Evolutionary conservation across 2,797 vertebrate species (phyloP), one percentile per base, ranked within the genome.

Genomic region (Enteromius afrohamiltoni): DNA sequence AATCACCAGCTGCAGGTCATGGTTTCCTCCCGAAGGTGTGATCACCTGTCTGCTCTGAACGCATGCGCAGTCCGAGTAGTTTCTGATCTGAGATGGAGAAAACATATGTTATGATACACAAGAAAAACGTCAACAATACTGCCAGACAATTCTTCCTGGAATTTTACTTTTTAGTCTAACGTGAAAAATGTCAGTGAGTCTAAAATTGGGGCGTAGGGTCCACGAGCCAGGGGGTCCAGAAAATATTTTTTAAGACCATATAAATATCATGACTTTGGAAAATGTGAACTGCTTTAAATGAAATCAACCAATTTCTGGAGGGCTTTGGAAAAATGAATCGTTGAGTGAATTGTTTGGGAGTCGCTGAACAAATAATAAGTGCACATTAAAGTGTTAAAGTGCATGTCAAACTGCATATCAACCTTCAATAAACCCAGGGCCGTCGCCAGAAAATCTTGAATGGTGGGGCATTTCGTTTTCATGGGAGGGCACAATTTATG

Each of bases 1-100:
- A 16, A 99, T 99, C 70, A 99, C 97, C 70, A 99, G 94, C 53
- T 96, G 96, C 77, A 99, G 95, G 91, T 98, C 97, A 69, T 97
- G 96, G 0, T 96, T 96, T 82, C 95, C 92, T 0, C 96, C 96
- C 0, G 97, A 95, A 0, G 97, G 96, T 0, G 97, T 98, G 92
- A 99, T 98, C 87, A 99, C 97, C 93, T 99, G 97, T 1, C 97
- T 95, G 75, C 97, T 98, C 92, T 99, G 97, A 58, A 99, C 97
- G 85, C 98, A 99, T 73, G 96, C 95, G 85, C 98, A 99, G 86
- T 98, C 98, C 0, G 98, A 99, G 89, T 98, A 99, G 93, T 99
- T 99, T 68, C 96, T 94, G 17, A 96, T 90, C 97, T 99, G 92
- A 29, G 1, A n/a, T 14, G 81, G 4, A 0, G 40, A 73, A 80